Evolutionary conservation across 2,888 invertebrate genomes (phyloP).

Genomic region (Brachycybe producta): DNA sequence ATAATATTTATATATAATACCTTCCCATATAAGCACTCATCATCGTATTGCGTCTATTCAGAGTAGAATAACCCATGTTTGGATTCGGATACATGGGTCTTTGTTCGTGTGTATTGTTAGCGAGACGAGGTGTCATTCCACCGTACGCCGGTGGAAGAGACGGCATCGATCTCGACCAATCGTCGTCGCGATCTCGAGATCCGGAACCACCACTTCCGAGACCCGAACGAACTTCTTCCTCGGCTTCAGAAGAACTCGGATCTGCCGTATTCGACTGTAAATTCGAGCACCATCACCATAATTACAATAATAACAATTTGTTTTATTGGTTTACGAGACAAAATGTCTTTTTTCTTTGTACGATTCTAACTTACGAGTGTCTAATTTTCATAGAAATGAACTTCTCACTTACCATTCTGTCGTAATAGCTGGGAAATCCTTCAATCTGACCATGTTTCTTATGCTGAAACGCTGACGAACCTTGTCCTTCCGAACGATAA

Average conservation of each 20-base stretch:
- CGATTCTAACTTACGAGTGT: no score
- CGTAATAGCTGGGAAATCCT: no score
- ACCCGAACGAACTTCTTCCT: slow-evolving; percentile 5
- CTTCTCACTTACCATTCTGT: no score
- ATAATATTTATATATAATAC: no score
- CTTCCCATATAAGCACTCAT: not conserved
- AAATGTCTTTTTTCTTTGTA: no score
- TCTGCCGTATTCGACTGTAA: slow-evolving; percentile 3
- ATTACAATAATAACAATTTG: no score
- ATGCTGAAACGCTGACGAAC: no score
- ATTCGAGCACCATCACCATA: no score
- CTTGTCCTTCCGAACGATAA: no score
- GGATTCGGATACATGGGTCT: not conserved
- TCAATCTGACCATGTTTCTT: no score
- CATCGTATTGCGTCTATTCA: slow-evolving; percentile 6
- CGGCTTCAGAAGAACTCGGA: slow-evolving; percentile 12
- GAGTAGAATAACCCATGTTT: not conserved
- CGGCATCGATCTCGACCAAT: not conserved
- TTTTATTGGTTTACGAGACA: no score
- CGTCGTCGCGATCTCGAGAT: not conserved
- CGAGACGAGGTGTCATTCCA: not conserved
- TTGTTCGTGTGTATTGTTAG: not conserved
- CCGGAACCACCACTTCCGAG: slow-evolving; percentile 3
- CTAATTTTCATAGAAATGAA: no score
- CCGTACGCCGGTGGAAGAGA: not conserved